A percentile compares a stretch with the other conserved stretches of the same genome.
These are phyloP conservation scores for Lutjanus argentimaculatus DNA, from an alignment of 2,797 vertebrate genomes.

Conservation along the genomic window DNA sequence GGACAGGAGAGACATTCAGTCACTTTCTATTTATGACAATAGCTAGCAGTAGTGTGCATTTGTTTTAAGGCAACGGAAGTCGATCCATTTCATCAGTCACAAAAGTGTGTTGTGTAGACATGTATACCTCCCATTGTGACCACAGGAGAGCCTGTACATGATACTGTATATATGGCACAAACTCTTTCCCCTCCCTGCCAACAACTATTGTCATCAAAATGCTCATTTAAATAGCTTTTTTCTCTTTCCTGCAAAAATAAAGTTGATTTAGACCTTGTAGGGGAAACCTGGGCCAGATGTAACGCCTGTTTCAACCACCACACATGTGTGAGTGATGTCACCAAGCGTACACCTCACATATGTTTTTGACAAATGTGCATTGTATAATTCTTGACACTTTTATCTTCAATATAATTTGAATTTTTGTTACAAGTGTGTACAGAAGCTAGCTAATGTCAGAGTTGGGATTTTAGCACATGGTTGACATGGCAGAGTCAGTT, in stretches of 20 bases:
- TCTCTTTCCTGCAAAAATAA: slow-evolving; percentile 90
- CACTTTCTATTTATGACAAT: slow-evolving; percentile 70
- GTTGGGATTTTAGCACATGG: background rate
- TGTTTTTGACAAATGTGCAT: slow-evolving; percentile 28
- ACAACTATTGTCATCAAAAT: slow-evolving; percentile 70
- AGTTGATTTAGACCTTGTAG: slow-evolving; percentile 80
- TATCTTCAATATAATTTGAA: background rate
- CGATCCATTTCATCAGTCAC: slow-evolving; percentile 71
- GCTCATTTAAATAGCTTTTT: slow-evolving; percentile 88
- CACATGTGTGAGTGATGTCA: slow-evolving; percentile 49
- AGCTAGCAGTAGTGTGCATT: slow-evolving; percentile 79
- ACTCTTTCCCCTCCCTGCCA: slow-evolving; percentile 51
- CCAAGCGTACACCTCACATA: slow-evolving; percentile 8
- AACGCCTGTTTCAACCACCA: slow-evolving; percentile 15
- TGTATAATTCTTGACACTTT: slow-evolving; percentile 23
- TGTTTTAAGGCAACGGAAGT: slow-evolving; percentile 86
- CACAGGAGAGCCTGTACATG: slow-evolving; percentile 64
- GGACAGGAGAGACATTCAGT: slow-evolving; percentile 75
- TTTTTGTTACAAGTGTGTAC: background rate
- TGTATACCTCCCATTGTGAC: slow-evolving; percentile 49
- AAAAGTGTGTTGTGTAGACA: slow-evolving; percentile 71
- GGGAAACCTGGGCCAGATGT: slow-evolving; percentile 39
- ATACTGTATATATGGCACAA: slow-evolving; percentile 64
- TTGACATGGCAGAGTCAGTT: background rate
- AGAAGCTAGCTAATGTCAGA: background rate